phyloP scores from a whole-genome alignment of 2,888 invertebrate species.

The Acrobasis repandana region DNA sequence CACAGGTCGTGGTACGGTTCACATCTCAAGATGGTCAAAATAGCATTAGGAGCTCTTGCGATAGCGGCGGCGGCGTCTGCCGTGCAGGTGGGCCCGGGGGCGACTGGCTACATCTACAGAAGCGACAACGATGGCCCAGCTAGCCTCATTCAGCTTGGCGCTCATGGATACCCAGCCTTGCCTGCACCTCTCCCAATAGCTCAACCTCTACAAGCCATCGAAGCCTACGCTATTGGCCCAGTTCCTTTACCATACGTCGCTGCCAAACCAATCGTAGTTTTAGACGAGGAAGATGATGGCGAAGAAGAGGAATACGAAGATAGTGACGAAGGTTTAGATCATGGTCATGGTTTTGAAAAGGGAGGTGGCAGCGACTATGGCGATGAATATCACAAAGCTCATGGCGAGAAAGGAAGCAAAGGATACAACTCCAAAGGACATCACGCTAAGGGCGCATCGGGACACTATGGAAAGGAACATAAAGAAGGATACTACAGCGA shows the following conservation, averaged over 20 bases:
- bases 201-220: slow-evolving; percentile 52
- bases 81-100: slow-evolving; percentile 73
- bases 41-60: slow-evolving; percentile 53
- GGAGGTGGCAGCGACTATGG: slow-evolving; percentile 77
- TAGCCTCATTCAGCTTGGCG: slow-evolving; percentile 69
- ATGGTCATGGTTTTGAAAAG: slow-evolving; percentile 54
- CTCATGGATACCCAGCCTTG: slow-evolving; percentile 59
- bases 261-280: slow-evolving; percentile 56
- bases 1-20: slow-evolving; percentile 55
- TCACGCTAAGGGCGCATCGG: slow-evolving; percentile 81
- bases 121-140: slow-evolving; percentile 76
- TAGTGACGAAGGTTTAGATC: slow-evolving; percentile 41
- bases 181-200: slow-evolving; percentile 54
- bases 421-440: slow-evolving; percentile 79
- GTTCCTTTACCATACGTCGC: slow-evolving; percentile 66
- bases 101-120: slow-evolving; percentile 80
- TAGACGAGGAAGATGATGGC: slow-evolving; percentile 61
- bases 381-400: slow-evolving; percentile 71
- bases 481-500: slow-evolving; percentile 79
- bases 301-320: slow-evolving; percentile 50
- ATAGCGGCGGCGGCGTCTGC: slow-evolving; percentile 51
- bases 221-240: slow-evolving; percentile 59
- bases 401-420: slow-evolving; percentile 82
- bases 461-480: slow-evolving; percentile 79
- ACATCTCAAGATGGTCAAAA: slow-evolving; percentile 68